Percentiles rank a stretch among this genome's conserved stretches.
Conservation (phyloP, 37 sponge, comb jelly and placozoan species). For the Geodia barretti region DNA sequence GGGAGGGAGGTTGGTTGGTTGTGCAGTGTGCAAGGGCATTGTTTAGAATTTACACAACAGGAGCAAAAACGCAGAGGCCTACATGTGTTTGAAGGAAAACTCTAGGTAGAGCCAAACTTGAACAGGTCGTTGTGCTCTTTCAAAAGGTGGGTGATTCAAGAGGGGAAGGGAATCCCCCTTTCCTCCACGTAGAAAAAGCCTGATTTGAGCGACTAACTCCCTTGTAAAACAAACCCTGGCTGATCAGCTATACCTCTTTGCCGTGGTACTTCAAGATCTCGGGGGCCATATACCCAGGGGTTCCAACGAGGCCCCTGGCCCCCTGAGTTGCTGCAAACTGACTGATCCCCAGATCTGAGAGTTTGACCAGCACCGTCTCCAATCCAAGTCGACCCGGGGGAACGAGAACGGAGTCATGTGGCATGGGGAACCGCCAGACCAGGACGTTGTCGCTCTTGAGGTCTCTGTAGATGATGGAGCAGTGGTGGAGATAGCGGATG, state of each 20-base stretch:
- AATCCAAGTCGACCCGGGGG: slow-evolving; percentile 9
- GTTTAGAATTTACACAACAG: too few species aligned
- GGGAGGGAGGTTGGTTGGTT: background rate
- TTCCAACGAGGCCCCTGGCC: slow-evolving; percentile 68
- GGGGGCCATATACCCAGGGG: slow-evolving; percentile 90
- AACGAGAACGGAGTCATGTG: slow-evolving; percentile 32
- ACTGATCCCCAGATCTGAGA: slow-evolving; percentile 88
- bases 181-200: too few species aligned
- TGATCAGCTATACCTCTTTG: slow-evolving; percentile 23
- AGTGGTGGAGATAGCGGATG: slow-evolving; percentile 61
- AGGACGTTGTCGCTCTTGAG: slow-evolving; percentile 84
- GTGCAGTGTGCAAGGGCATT: background rate
- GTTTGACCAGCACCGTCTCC: slow-evolving; percentile 51
- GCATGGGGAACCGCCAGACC: slow-evolving; percentile 83
- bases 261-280: slow-evolving; percentile 81
- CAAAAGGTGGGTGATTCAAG: background rate
- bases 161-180: background rate
- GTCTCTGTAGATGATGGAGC: slow-evolving; percentile 80
- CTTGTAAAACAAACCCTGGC: too few species aligned
- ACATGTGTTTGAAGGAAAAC: background rate
- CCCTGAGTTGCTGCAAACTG: slow-evolving; percentile 77
- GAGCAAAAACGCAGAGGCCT: too few species aligned
- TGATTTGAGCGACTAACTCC: too few species aligned
- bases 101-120: too few species aligned
- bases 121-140: too few species aligned